These are phyloP conservation scores for Marmota flaviventris DNA, from an alignment of 2,113 vertebrate genomes.

Conservation along the genomic window DNA sequence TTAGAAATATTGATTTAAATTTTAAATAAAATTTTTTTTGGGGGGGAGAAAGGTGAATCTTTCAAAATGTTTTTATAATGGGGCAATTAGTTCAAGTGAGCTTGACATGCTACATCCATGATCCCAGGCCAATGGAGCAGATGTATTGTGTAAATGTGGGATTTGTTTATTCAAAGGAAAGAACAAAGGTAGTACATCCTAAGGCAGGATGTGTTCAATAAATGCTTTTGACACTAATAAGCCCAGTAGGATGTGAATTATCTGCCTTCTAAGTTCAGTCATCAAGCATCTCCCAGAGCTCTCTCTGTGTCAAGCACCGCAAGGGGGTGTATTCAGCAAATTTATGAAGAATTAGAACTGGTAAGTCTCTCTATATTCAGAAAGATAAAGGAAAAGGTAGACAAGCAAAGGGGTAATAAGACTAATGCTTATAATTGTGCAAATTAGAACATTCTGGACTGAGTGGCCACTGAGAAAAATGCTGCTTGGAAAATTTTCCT, in stretches of 20 bases:
- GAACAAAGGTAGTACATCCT: not conserved
- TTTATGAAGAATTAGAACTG: not conserved
- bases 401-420: not conserved
- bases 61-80: constrained; percentile 9
- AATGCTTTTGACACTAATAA: constrained; percentile 6
- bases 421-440: not conserved
- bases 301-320: not conserved
- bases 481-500: not conserved
- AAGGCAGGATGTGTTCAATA: not conserved
- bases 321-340: not conserved
- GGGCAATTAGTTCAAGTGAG: constrained; percentile 8
- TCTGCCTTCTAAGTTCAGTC: not conserved
- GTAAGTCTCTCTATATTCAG: constrained; percentile 34
- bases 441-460: not conserved
- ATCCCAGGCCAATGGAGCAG: not conserved
- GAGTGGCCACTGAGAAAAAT: not conserved
- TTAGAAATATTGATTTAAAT: constrained; percentile 8
- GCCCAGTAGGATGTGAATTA: not conserved
- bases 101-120: not conserved
- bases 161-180: not conserved
- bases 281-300: not conserved
- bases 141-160: not conserved
- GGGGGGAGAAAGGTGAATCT: not conserved
- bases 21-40: constrained; percentile 21
- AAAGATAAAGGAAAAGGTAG: not conserved